Conservation (phyloP, 2,113 vertebrate species). For the Nycticorax nycticorax region DNA sequence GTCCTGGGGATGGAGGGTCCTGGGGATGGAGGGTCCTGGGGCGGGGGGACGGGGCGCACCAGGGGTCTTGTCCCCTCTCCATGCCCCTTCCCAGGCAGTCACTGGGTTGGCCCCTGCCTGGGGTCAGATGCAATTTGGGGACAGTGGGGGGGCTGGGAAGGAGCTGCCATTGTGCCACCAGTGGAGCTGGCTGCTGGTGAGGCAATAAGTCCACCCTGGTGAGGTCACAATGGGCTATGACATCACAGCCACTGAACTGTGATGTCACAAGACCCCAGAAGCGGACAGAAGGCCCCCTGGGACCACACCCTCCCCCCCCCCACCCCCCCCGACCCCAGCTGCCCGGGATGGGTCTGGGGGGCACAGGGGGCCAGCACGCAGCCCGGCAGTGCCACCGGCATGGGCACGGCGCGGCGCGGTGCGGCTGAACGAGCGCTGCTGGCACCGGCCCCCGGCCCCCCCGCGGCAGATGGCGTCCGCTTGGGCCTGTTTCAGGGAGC, state of each 20-base stretch:
- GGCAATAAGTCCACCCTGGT: not conserved
- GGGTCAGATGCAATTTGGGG: not conserved
- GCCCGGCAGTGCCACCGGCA: not conserved
- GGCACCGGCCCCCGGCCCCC: not conserved
- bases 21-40: rapidly evolving
- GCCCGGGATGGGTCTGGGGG: rapidly evolving
- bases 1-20: not conserved
- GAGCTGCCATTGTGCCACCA: not conserved
- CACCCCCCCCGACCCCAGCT: too few species aligned
- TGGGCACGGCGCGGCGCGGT: not conserved
- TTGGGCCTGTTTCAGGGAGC: not conserved
- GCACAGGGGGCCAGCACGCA: not conserved
- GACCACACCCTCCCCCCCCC: not conserved
- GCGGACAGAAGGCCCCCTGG: not conserved
- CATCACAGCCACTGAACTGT: rapidly evolving
- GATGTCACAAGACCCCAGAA: not conserved
- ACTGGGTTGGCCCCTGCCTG: rapidly evolving
- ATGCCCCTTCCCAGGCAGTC: rapidly evolving
- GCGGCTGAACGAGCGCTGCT: slow-evolving; percentile 15
- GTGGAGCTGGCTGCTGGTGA: not conserved
- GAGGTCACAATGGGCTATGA: not conserved
- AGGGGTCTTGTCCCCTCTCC: rapidly evolving
- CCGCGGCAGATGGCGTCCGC: slow-evolving; percentile 10
- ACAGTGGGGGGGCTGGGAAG: rapidly evolving
- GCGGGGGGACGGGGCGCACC: rapidly evolving